phyloP scores from a whole-genome alignment of 1,140 invertebrate genomes.

The Zaprionus inermis region DNA sequence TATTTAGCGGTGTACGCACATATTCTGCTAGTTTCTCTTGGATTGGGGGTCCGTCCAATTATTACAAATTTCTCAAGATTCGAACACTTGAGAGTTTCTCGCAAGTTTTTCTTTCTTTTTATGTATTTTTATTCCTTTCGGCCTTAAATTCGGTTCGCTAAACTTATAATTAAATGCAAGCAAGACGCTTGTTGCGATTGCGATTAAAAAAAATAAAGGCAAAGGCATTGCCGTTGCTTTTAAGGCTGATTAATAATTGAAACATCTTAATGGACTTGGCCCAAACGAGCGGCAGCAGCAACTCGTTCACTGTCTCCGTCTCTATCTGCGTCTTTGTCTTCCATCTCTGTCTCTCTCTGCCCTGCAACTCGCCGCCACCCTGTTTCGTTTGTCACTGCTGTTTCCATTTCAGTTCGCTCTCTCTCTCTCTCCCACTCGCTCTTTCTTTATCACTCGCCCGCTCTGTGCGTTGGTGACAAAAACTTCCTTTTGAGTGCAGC shows the following conservation, averaged over 20 bases:
- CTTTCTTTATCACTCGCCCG: not conserved
- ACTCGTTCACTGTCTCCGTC: conserved; percentile 12
- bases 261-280: conserved; percentile 75
- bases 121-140: not conserved
- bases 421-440: conserved; percentile 9
- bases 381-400: not conserved
- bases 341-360: not conserved
- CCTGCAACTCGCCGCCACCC: not conserved
- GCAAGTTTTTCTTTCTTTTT: not conserved
- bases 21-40: not conserved
- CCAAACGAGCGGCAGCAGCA: conserved; percentile 34
- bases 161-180: conserved; percentile 78
- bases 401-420: conserved; percentile 5
- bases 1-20: not conserved
- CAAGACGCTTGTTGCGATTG: conserved; percentile 34
- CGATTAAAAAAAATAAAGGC: conserved; percentile 63
- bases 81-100: conserved; percentile 8
- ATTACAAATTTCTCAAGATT: not conserved
- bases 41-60: not conserved
- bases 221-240: conserved; percentile 67
- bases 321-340: conserved; percentile 14
- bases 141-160: conserved; percentile 22
- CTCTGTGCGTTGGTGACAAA: conserved; percentile 41
- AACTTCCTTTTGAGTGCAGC: conserved; percentile 70
- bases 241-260: conserved; percentile 80